A percentile compares a stretch with the other conserved stretches of the same genome.
phyloP scores from a whole-genome alignment of 2,113 vertebrate species.

The Gavialis gangeticus region DNA sequence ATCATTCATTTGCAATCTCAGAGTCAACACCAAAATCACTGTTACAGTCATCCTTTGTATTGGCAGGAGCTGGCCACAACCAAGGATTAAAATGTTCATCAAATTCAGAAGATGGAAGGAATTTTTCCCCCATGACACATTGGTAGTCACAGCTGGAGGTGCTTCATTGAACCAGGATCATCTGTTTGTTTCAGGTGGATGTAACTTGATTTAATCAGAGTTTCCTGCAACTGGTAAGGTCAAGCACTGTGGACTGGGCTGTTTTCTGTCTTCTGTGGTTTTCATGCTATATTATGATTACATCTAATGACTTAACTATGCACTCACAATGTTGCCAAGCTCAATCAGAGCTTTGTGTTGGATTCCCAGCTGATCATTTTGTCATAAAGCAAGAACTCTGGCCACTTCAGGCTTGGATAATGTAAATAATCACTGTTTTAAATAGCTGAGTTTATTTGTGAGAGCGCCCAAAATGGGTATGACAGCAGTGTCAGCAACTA shows the following conservation, averaged over 20 bases:
- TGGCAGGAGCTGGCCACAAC: neutral
- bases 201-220: neutral
- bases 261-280: neutral
- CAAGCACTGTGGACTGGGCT: neutral
- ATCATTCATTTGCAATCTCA: neutral
- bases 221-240: neutral
- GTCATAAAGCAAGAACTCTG: constrained; percentile 8
- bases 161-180: neutral
- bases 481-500: constrained; percentile 46
- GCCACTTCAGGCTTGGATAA: constrained; percentile 11
- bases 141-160: neutral
- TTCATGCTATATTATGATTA: neutral
- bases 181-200: neutral
- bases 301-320: rapidly evolving
- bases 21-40: neutral
- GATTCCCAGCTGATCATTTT: neutral
- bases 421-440: neutral
- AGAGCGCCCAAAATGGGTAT: constrained; percentile 12
- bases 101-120: neutral
- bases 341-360: neutral
- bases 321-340: neutral
- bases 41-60: neutral
- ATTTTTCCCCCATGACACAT: neutral
- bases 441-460: constrained; percentile 12
- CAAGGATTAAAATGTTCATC: neutral